These are phyloP conservation scores for Caenorhabditis sp. DNA, from an alignment of 2,888 invertebrate genomes.

Conservation along the genomic window DNA sequence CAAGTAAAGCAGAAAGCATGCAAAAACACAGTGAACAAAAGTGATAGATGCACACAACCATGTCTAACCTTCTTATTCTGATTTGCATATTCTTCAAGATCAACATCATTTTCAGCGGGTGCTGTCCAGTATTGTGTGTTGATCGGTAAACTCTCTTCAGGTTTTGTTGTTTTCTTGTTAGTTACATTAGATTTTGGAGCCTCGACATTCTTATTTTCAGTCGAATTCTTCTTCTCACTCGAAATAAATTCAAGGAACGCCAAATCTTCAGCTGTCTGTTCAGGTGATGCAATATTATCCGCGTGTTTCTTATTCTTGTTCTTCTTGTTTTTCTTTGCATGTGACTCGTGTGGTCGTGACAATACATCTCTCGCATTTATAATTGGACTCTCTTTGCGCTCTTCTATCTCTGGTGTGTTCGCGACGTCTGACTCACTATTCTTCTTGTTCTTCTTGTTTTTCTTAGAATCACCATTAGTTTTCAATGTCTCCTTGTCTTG, in stretches of 20 bases:
- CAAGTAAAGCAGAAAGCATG: background rate
- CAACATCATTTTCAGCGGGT: background rate
- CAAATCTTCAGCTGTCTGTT: conserved; percentile 19
- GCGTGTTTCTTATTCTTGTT: conserved; percentile 9
- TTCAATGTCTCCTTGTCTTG: background rate
- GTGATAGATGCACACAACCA: background rate
- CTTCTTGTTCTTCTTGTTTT: conserved; percentile 1
- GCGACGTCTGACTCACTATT: conserved; percentile 11
- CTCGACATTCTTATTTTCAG: background rate
- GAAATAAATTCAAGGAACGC: conserved; percentile 20
- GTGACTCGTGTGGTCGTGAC: conserved; percentile 10
- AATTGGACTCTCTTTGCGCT: conserved; percentile 7
- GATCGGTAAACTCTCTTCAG: background rate
- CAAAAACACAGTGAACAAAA: conserved; percentile 1
- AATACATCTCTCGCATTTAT: conserved; percentile 26
- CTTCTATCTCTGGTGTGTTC: background rate
- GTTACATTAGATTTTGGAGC: no score
- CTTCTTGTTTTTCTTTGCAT: conserved; percentile 50
- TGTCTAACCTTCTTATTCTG: background rate
- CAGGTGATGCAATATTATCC: background rate
- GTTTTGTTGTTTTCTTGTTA: background rate
- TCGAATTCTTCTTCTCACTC: conserved; percentile 10
- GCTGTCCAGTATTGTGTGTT: background rate
- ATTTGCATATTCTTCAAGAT: background rate
- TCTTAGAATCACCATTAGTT: background rate